Base-by-base conservation (phyloP, 2,888 invertebrate species). In the Thecophora atra region DNA sequence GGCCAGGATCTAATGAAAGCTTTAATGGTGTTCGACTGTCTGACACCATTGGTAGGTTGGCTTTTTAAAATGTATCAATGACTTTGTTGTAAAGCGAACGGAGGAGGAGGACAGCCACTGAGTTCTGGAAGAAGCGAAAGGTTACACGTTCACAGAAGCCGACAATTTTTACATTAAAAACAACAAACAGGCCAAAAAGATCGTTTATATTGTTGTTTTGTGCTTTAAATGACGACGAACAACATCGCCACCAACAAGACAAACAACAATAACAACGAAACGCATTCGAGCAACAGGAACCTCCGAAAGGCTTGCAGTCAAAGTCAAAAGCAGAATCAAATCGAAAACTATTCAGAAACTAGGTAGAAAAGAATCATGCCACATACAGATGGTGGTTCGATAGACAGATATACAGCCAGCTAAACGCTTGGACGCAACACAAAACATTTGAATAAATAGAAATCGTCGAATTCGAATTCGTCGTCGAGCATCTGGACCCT, bases 361-460 rank as follows among this genome's bases (percentile, higher is more conserved):
- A 79, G 78, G 30, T 19, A 68, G 75, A 72, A 72, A 60, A 71
- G 54, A 2, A 24, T 58, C 72, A 21, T 44, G 60, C 72, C n/a
- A n/a, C n/a, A n/a, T n/a, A n/a, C n/a, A n/a, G n/a, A n/a, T n/a
- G n/a, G n/a, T n/a, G n/a, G n/a, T n/a, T n/a, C 73, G 44, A 72
- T 67, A 75, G 47, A 73, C 68, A 73, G 51, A 56, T 6, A 24
- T 15, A 67, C 37, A n/a, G n/a, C n/a, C n/a, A n/a, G n/a, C n/a
- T n/a, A n/a, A n/a, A n/a, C n/a, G n/a, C n/a, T n/a, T n/a, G n/a
- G n/a, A n/a, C n/a, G n/a, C n/a, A n/a, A n/a, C n/a, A n/a, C n/a
- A n/a, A n/a, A 37, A 37, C 37, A 37, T 6, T 37, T 3, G 19
- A 17, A 51, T 51, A 13, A 2, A 51, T 17, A 3, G 51, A 51